phyloP scores from a whole-genome alignment of 2,797 vertebrate genomes.

The Smutsia temminckii region DNA sequence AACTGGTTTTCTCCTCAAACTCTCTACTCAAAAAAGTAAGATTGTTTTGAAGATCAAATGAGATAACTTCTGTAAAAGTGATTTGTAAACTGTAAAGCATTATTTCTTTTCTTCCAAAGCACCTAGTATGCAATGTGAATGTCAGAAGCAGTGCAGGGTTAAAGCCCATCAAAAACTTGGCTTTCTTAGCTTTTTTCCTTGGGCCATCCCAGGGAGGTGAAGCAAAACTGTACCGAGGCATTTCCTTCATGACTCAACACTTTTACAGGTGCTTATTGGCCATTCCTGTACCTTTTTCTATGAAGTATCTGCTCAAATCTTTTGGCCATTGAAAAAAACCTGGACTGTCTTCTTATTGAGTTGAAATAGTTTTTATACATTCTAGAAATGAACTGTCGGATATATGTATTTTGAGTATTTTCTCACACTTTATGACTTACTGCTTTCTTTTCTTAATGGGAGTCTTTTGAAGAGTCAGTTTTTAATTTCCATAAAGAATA shows the following conservation, averaged over 20 bases:
- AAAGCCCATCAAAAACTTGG: background rate
- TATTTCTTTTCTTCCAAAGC: background rate
- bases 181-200: background rate
- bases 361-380: background rate
- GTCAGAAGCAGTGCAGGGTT: background rate
- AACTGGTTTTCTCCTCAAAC: background rate
- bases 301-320: constrained; percentile 12
- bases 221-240: background rate
- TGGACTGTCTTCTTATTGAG: background rate
- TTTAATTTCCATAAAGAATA: constrained; percentile 15
- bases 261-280: background rate
- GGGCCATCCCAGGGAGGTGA: background rate
- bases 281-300: background rate
- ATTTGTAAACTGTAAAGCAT: background rate
- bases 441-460: background rate
- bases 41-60: background rate
- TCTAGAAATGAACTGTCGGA: background rate
- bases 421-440: background rate
- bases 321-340: background rate
- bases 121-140: background rate
- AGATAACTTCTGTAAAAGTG: background rate
- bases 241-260: background rate
- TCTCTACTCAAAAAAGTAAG: background rate
- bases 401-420: background rate
- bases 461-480: background rate